These are phyloP conservation scores for Samia ricini DNA, from an alignment of 1,140 invertebrate genomes.

Conservation along the genomic window DNA sequence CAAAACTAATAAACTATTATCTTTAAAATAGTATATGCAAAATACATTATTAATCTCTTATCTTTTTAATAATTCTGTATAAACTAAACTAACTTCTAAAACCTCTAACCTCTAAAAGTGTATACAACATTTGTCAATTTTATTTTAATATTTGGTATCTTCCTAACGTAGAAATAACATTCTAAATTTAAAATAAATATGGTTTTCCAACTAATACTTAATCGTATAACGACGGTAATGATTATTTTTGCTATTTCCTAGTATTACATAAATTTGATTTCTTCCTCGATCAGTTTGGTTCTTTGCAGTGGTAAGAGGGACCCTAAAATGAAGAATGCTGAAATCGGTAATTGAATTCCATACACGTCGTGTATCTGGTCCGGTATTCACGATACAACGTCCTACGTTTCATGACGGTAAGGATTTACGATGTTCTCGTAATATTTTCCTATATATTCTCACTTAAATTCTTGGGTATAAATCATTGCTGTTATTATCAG, in stretches of 20 bases:
- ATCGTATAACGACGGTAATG: neutral
- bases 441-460: constrained; percentile 41
- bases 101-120: too few species aligned
- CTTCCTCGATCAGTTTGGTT: neutral
- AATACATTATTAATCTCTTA: too few species aligned
- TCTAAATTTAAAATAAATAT: too few species aligned
- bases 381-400: constrained; percentile 33
- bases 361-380: constrained; percentile 37
- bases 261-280: too few species aligned
- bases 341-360: constrained; percentile 61
- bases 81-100: too few species aligned
- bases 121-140: too few species aligned
- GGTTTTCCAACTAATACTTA: too few species aligned
- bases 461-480: neutral
- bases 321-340: constrained; percentile 23
- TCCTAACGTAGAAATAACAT: too few species aligned
- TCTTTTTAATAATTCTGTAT: too few species aligned
- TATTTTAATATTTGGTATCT: too few species aligned
- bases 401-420: constrained; percentile 46
- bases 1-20: too few species aligned
- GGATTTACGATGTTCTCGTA: constrained; percentile 52
- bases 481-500: neutral
- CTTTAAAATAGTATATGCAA: too few species aligned
- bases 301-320: neutral
- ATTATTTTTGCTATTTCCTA: neutral